Conservation (phyloP, 2,888 invertebrate species). For the Lasioglossum zephyrum region DNA sequence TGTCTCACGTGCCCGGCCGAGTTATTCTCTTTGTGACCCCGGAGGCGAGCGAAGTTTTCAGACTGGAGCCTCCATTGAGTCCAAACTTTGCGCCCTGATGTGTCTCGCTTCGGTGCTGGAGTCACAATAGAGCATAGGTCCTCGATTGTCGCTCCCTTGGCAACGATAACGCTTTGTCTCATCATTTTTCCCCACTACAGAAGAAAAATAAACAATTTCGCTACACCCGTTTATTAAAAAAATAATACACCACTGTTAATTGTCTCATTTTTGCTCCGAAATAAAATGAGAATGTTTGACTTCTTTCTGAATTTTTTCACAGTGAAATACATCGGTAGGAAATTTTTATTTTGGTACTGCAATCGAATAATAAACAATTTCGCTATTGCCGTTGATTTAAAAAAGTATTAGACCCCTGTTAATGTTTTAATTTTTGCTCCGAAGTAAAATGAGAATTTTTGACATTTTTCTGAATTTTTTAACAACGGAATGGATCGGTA, state of each 20-base stretch:
- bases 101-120: conserved; percentile 2
- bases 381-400: not conserved
- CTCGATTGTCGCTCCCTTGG: not conserved
- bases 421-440: not conserved
- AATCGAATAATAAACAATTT: not conserved
- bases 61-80: conserved; percentile 9
- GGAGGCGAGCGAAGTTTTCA: conserved; percentile 2
- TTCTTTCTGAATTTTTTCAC: not conserved
- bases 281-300: not conserved
- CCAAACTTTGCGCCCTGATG: not conserved
- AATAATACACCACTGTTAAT: not conserved
- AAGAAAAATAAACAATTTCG: not conserved
- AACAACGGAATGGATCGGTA: not conserved
- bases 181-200: not conserved
- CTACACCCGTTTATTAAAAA: not conserved
- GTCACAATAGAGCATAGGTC: not conserved
- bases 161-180: not conserved
- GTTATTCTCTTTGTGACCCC: conserved; percentile 36
- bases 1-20: conserved; percentile 59
- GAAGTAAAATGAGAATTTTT: not conserved
- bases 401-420: not conserved
- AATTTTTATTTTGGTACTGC: not conserved
- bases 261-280: not conserved
- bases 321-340: not conserved
- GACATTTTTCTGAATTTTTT: not conserved